These are phyloP conservation scores for Enoplosus armatus DNA, from an alignment of 2,797 vertebrate species.

Conservation along the genomic window DNA sequence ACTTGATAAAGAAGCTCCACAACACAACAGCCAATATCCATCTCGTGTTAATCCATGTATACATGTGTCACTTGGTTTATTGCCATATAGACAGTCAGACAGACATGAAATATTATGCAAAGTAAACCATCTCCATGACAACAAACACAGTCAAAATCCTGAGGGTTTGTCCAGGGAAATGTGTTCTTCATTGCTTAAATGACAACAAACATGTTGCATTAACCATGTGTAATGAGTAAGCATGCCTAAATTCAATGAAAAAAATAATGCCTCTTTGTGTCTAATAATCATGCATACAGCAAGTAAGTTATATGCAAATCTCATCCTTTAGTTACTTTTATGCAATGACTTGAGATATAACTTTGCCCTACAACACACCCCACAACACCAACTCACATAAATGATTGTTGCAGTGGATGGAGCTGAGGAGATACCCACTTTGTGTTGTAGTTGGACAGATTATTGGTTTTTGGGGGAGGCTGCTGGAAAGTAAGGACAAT, in stretches of 20 bases:
- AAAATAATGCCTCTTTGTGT: not conserved
- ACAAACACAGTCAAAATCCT: not conserved
- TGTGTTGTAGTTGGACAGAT: not conserved
- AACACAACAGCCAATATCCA: not conserved
- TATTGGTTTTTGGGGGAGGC: not conserved
- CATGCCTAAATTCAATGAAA: not conserved
- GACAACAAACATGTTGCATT: not conserved
- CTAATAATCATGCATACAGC: not conserved
- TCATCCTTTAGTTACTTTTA: not conserved
- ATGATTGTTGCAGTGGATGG: not conserved
- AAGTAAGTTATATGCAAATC: not conserved
- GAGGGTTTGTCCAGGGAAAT: not conserved
- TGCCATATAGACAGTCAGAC: not conserved
- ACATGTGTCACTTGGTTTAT: not conserved
- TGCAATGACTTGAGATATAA: not conserved
- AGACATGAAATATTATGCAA: not conserved
- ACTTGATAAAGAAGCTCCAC: not conserved
- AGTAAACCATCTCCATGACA: too few species aligned
- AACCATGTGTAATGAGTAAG: not conserved
- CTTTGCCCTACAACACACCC: too few species aligned
- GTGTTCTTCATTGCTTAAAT: not conserved
- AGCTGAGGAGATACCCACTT: not conserved
- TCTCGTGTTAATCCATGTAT: not conserved
- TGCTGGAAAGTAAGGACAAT: not conserved
- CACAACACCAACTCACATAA: not conserved